Conservation (phyloP, 2,113 vertebrate genomes). For the Anhinga anhinga region DNA sequence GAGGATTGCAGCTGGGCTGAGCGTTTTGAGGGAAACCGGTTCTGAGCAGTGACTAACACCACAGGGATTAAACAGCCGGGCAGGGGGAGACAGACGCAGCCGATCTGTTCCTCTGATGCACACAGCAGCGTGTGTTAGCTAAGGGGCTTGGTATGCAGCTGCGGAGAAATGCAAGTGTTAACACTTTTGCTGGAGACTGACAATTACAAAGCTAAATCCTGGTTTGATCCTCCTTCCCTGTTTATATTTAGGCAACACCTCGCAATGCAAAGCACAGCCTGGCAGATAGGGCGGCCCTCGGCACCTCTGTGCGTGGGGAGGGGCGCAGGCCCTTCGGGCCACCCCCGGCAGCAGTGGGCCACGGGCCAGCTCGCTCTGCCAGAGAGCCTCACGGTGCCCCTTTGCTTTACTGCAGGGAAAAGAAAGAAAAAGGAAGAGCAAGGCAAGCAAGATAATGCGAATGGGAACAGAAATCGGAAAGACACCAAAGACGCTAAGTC, state of each 20-base stretch:
- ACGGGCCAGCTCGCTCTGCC: accelerated
- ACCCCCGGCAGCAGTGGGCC: accelerated
- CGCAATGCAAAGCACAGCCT: background rate
- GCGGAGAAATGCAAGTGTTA: background rate
- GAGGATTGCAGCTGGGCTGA: background rate
- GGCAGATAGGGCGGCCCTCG: background rate
- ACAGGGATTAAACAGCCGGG: background rate
- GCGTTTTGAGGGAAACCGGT: background rate
- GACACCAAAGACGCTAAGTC: constrained; percentile 74
- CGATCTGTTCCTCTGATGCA: background rate
- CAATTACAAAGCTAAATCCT: background rate
- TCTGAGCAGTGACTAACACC: background rate
- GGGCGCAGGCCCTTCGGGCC: accelerated
- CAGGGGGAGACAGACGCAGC: background rate
- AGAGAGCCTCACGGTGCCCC: background rate
- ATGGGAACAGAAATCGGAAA: constrained; percentile 73
- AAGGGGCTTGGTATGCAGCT: background rate
- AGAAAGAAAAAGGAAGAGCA: constrained; percentile 76
- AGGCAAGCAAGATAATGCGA: constrained; percentile 68
- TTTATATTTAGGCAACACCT: background rate
- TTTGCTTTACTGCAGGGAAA: constrained; percentile 71
- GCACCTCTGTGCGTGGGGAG: background rate
- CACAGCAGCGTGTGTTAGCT: background rate
- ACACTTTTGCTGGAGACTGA: background rate
- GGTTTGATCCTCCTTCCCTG: background rate